Base-by-base conservation (phyloP, 2,797 vertebrate species). In the Hemitrygon akajei region DNA sequence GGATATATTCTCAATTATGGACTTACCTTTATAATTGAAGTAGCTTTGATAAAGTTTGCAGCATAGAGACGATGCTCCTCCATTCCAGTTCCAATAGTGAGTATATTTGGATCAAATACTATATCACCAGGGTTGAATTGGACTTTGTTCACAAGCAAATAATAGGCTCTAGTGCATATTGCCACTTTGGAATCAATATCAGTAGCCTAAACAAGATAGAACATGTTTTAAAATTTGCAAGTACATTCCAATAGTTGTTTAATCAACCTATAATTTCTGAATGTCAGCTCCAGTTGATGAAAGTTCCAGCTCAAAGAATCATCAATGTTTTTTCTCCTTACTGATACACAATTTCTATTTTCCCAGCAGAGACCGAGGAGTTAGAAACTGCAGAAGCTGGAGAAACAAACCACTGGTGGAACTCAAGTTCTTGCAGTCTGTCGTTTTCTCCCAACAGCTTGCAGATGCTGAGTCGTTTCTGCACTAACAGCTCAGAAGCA, bases 71-170 rank as follows among this genome's bases (percentile, higher is more conserved):
- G 98, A 96, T 99, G 98, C 94, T 99, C 98, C 94, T 99, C 98
- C 98, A 99, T 98, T 94, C 99, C 99, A 1, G 99, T 99, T 75
- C 98, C 99, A 82, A 99, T 99, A 73, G 98, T 99, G 94, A 99
- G 97, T 96, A 99, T 98, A 95, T 99, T 99, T 93, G 99, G 98
- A 95, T 99, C 99, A 12, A 99, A 99, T 95, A 99, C 99, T 95
- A 99, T 98, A 96, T 99, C 98, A n/a, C 97, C 98, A 94, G 98
- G 97, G 95, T 98, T 96, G 94, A 98, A 99, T 87, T 96, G 96
- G 80, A 98, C 95, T 95, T 97, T 97, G 94, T 94, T 94, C 92
- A 98, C 96, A 69, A 99, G 96, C 7, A 99, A 97, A 10, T 96
- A 94, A 95, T 99, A 99, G 20, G 98, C 98, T 94, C 98, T 97